Conservation (phyloP, 2,113 vertebrate species). For the Cottus gobio region DNA sequence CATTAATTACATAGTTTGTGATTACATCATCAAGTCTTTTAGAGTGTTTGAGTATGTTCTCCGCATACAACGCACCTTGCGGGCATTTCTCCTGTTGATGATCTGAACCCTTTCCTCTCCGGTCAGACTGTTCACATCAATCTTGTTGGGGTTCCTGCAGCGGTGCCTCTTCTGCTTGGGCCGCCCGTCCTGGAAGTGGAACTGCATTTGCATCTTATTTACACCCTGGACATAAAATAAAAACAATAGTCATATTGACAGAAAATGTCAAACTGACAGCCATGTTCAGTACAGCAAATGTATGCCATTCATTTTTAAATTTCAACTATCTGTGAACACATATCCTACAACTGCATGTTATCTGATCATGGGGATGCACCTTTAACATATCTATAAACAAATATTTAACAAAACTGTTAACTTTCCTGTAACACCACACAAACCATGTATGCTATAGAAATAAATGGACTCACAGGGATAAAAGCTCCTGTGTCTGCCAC, state of each 20-base stretch:
- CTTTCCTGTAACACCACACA: neutral
- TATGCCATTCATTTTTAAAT: neutral
- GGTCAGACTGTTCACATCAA: constrained; percentile 97
- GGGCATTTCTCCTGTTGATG: constrained; percentile 97
- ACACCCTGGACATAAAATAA: constrained; percentile 66
- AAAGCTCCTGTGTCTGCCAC: constrained; percentile 96
- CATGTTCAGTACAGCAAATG: neutral
- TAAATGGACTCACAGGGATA: constrained; percentile 88
- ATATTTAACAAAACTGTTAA: neutral
- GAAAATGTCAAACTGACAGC: neutral
- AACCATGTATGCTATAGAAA: neutral
- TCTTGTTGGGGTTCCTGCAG: constrained; percentile 97
- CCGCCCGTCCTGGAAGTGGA: constrained; percentile 94
- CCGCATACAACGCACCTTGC: constrained; percentile 86
- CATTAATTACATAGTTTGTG: neutral
- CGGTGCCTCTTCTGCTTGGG: constrained; percentile 98
- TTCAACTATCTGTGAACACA: neutral
- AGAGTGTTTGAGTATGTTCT: neutral
- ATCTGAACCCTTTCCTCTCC: constrained; percentile 98
- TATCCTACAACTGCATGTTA: neutral
- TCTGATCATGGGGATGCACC: neutral
- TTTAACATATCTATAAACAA: neutral
- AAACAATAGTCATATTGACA: neutral
- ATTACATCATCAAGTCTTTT: neutral
- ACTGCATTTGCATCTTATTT: constrained; percentile 88